phyloP scores from a whole-genome alignment of 2,797 vertebrate species.

The Acrossocheilus wenchowensis region DNA sequence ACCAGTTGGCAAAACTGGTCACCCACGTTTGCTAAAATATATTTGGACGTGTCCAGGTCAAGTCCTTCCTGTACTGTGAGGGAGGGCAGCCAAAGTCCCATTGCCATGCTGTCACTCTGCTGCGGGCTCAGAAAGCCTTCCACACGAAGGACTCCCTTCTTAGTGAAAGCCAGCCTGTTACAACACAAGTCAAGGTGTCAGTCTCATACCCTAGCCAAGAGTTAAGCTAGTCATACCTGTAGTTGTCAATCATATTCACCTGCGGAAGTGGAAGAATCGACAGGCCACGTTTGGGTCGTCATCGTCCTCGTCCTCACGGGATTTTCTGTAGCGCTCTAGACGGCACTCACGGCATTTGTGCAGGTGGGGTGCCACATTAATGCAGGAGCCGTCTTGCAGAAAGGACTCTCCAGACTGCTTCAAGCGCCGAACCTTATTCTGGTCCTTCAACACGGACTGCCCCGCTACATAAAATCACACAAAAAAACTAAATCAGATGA shows the following conservation, averaged over 20 bases:
- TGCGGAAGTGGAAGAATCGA: constrained; percentile 98
- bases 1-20: constrained; percentile 99
- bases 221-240: not conserved
- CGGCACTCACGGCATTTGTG: constrained; percentile 99
- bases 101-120: constrained; percentile 95
- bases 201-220: not conserved
- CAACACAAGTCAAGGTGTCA: not conserved
- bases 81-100: constrained; percentile 97
- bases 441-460: constrained; percentile 96
- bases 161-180: constrained; percentile 92
- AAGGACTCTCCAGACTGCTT: constrained; percentile 98
- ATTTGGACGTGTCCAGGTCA: constrained; percentile 98
- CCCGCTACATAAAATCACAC: constrained; percentile 79
- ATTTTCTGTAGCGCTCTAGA: constrained; percentile 95
- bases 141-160: constrained; percentile 94
- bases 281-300: constrained; percentile 98
- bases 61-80: constrained; percentile 89
- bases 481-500: not conserved
- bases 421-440: constrained; percentile 94
- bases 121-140: constrained; percentile 97
- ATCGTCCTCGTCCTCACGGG: constrained; percentile 94
- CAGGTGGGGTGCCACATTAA: constrained; percentile 97
- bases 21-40: constrained; percentile 97
- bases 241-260: constrained; percentile 71
- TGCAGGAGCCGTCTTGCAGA: constrained; percentile 97